phyloP scores from a whole-genome alignment of 1,140 invertebrate genomes.

The Aleiodes sp. region DNA sequence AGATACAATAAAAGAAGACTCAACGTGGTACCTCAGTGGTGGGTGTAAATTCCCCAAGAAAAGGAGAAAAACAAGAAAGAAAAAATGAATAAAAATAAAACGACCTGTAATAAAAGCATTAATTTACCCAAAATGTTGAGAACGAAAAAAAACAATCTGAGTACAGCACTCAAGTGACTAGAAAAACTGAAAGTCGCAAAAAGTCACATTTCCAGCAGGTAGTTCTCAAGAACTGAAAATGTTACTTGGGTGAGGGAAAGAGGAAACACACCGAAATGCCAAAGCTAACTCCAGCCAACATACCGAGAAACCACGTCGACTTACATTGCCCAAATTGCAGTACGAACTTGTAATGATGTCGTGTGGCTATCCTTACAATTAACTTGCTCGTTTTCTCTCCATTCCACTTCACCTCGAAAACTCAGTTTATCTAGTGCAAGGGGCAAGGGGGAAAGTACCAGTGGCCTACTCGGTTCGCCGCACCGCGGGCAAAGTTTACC shows the following conservation, averaged over 20 bases:
- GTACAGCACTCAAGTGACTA: neutral
- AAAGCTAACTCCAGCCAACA: neutral
- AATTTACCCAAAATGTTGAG: neutral
- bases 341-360: slow-evolving; percentile 25
- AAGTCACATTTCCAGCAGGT: too few species aligned
- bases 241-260: neutral
- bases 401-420: slow-evolving; percentile 8
- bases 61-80: too few species aligned
- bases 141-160: too few species aligned
- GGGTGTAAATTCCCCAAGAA: too few species aligned
- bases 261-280: neutral
- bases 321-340: slow-evolving; percentile 21
- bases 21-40: neutral
- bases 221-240: neutral
- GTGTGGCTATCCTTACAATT: slow-evolving; percentile 31
- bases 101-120: neutral
- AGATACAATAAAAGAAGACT: neutral
- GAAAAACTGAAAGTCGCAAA: too few species aligned
- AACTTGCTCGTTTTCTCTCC: slow-evolving; percentile 24
- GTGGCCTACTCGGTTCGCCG: slow-evolving; percentile 13
- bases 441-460: neutral
- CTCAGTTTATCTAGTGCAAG: slow-evolving; percentile 7
- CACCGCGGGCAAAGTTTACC: slow-evolving; percentile 21
- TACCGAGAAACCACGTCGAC: slow-evolving; percentile 3
- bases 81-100: neutral